Base-by-base conservation (phyloP, 2,888 invertebrate species). In the Cataglyphis albicans region DNA sequence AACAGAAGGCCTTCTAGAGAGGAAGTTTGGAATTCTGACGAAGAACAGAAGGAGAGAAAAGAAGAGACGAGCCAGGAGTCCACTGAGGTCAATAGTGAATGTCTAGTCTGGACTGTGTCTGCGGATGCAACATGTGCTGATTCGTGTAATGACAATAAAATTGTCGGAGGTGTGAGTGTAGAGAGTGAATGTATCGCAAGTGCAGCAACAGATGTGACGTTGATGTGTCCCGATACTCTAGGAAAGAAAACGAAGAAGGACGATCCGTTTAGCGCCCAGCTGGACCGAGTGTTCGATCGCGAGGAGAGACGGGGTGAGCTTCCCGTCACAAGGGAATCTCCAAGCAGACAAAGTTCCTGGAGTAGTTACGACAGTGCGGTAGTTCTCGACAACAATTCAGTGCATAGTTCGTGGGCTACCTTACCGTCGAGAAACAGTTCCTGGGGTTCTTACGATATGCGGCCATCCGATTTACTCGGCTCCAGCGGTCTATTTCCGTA, bases 391-490 rank as follows among this genome's bases (percentile, higher is more conserved):
- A 97, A 97, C 89, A 96, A 97, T 44, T 97, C 97, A 82, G 96
- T 98, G 12, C 97, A 97, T 93, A 97, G 97, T 88, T 97, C 98
- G 59, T 98, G 98, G 97, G 97, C 97, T 83, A 96, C 96, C 4
- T 90, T 96, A 81, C 96, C 97, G 0, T 96, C 97, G 52, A 95
- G 97, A 74, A 97, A 97, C 89, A 96, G 97, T 94, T 97, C 97
- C 64, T 97, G 97, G 96, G 97, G 97, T 18, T 97, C 97, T 9
- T 97, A 97, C 91, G 97, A 97, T 90, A 96, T 96, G 95, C 93
- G 96, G 32, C 95, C 95, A 0, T 92, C 93, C 76, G 92, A 94
- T 83, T 83, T 91, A 1, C 87, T 93, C 3, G 93, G 95, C 63
- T 94, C 95, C 32, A 95, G 95, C 86, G 95, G 95, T n/a, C 92